Percentiles rank a stretch among this genome's conserved stretches.
Conservation (phyloP, 2,888 invertebrate species). For the Tryphoninae sp. region DNA sequence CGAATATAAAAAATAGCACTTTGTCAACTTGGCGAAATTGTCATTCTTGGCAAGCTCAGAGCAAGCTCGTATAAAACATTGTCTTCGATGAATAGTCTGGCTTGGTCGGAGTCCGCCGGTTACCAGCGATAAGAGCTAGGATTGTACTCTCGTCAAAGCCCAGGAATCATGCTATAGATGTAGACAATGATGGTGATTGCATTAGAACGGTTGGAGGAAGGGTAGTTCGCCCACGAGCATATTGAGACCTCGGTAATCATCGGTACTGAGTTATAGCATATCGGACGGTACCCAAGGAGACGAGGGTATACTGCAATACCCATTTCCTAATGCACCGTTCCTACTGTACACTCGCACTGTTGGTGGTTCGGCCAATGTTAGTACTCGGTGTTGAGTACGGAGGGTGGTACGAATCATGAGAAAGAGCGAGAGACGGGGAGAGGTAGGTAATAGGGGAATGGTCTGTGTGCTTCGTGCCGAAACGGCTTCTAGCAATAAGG, state of each 20-base stretch:
- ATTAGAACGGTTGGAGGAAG: constrained; percentile 3
- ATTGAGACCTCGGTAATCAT: constrained; percentile 34
- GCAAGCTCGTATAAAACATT: neutral
- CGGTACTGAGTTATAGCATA: constrained; percentile 44
- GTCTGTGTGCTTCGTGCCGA: constrained; percentile 34
- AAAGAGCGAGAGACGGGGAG: constrained; percentile 32
- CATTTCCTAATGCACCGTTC: constrained; percentile 30
- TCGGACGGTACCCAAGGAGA: constrained; percentile 15
- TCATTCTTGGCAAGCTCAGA: neutral
- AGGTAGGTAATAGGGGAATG: neutral
- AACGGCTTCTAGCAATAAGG: constrained; percentile 38
- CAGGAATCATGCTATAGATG: neutral
- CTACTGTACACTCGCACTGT: neutral
- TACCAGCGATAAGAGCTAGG: neutral
- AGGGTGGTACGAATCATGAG: constrained; percentile 7
- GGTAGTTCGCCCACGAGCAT: constrained; percentile 5
- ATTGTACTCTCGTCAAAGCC: constrained; percentile 7
- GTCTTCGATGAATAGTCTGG: neutral
- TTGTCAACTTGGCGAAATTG: neutral
- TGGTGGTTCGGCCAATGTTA: constrained; percentile 32
- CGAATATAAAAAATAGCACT: neutral
- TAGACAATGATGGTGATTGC: constrained; percentile 23
- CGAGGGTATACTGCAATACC: constrained; percentile 1
- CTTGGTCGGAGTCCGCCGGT: neutral
- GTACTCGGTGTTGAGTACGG: neutral